These are phyloP conservation scores for Tenrec ecaudatus DNA, from an alignment of 2,113 vertebrate genomes.

Conservation along the genomic window DNA sequence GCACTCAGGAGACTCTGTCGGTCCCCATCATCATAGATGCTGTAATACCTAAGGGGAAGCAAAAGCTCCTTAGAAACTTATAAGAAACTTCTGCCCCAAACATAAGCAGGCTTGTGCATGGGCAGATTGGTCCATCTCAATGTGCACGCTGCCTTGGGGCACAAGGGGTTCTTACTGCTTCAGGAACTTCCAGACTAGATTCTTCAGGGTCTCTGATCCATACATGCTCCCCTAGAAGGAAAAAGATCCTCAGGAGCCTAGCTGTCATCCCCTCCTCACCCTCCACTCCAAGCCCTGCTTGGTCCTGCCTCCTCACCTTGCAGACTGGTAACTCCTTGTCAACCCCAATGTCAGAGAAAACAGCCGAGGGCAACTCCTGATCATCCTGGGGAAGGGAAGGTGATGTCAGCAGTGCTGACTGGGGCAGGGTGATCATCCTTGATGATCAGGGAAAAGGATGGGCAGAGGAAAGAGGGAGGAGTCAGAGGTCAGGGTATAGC, in stretches of 20 bases:
- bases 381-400: conserved; percentile 86
- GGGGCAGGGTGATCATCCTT: background rate
- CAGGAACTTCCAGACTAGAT: conserved; percentile 88
- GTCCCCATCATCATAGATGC: conserved; percentile 90
- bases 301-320: conserved; percentile 84
- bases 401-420: background rate
- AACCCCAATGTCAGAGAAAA: conserved; percentile 86
- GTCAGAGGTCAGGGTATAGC: background rate
- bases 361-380: conserved; percentile 88
- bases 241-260: background rate
- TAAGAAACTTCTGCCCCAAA: background rate
- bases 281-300: background rate
- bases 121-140: conserved; percentile 1
- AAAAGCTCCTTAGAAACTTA: too few relatives aligned
- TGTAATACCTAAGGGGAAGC: conserved; percentile 88
- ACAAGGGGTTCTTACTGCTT: background rate
- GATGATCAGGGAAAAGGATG: background rate
- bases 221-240: conserved; percentile 89
- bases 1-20: conserved; percentile 89
- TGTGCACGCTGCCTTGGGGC: too few relatives aligned
- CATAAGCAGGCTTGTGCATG: background rate
- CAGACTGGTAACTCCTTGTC: conserved; percentile 87
- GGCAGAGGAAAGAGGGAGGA: background rate
- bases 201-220: conserved; percentile 89
- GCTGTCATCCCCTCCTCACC: background rate